Evolutionary conservation across 1,140 invertebrate genomes (phyloP), one percentile per base, ranked within the genome.

Genomic region (Varroa destructor): DNA sequence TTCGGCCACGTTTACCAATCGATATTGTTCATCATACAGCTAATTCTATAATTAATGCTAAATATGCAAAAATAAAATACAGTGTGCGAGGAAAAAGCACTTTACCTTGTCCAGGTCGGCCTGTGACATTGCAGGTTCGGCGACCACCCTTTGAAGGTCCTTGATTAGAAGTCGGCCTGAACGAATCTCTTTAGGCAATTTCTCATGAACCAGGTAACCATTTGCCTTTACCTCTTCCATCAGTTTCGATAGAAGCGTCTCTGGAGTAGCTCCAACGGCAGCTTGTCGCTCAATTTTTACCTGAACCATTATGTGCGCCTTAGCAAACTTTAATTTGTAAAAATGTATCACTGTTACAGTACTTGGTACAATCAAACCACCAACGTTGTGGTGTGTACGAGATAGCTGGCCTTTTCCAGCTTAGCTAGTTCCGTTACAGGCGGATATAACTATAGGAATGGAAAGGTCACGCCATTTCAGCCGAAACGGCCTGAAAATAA

Each of bases 161-260:
- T 84, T 83, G 8, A 90, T 81, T 73, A 86, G 84, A 75, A 85
- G 85, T 76, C 85, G 84, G 54, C 84, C 80, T 0, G 79, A 78
- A 2, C 79, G 76, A 43, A 87, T 81, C 79, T 91, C 89, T 75
- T 86, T 84, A 0, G 89, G 88, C 37, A 91, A 77, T 77, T 89
- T 88, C 77, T 91, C 88, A 67, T 87, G 88, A 0, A 86, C 85
- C 25, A 93, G 84, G 76, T 89, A 89, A 61, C 80, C 82, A 78
- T 87, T 88, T 51, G 88, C 83, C 73, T 87, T 86, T 6, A 86
- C 84, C 81, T 90, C 89, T 78, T 91, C 89, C 74, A 87, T 84
- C 55, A 90, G 78, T 76, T 85, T 84, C 79, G 87, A 85, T 36
- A 90, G 71, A 37, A 83, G 72, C 42, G 74, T 67, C 77, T 84